Evolutionary conservation across 2,113 vertebrate genomes (phyloP).

Genomic region (Sphaerodactylus townsendi): DNA sequence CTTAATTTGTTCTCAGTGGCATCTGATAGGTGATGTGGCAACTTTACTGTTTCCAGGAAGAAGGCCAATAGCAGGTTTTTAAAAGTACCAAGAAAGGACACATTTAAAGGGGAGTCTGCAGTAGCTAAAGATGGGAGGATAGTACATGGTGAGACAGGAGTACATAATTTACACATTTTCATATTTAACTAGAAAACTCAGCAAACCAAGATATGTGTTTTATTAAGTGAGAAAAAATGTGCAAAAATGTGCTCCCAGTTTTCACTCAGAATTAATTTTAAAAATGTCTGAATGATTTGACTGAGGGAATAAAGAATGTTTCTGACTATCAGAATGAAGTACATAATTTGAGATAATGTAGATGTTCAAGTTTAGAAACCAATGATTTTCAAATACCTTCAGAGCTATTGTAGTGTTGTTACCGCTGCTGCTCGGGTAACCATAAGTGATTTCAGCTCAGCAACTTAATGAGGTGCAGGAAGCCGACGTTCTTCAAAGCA

Average conservation of each 20-base stretch:
- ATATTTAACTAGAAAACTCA: not conserved
- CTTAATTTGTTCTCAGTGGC: not conserved
- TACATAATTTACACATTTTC: not conserved
- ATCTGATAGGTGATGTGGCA: not conserved
- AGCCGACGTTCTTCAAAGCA: too few species aligned
- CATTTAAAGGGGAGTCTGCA: not conserved
- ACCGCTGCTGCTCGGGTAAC: too few species aligned
- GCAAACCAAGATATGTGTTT: not conserved
- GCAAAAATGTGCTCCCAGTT: not conserved
- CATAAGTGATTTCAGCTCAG: too few species aligned
- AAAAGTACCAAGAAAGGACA: not conserved
- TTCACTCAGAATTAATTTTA: not conserved
- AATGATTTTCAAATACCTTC: not conserved
- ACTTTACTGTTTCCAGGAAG: not conserved
- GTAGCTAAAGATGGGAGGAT: not conserved
- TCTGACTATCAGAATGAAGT: not conserved
- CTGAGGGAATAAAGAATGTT: not conserved
- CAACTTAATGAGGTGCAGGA: too few species aligned
- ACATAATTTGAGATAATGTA: not conserved
- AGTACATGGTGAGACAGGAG: not conserved
- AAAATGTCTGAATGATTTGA: not conserved
- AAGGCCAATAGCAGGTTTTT: not conserved
- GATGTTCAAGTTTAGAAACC: not conserved
- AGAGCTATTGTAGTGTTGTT: not conserved
- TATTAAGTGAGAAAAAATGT: not conserved